phyloP scores from a whole-genome alignment of 2,888 invertebrate genomes.

The Polymixis lichenea region DNA sequence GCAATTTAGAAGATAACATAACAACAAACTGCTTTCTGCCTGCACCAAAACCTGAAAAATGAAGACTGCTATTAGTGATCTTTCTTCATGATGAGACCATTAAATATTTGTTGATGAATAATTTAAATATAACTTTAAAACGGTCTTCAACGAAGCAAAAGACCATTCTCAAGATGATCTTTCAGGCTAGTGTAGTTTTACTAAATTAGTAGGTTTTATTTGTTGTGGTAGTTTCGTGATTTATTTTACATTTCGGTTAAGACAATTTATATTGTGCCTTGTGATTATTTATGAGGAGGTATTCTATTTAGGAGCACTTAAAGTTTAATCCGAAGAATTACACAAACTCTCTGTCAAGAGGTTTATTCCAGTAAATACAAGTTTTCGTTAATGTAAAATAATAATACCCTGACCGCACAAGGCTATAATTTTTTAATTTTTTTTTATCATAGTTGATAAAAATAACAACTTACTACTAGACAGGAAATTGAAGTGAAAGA shows the following conservation, averaged over 20 bases:
- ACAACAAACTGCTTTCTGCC: neutral
- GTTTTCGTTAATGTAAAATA: too few species aligned
- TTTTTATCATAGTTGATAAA: neutral
- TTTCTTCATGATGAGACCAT: constrained; percentile 2
- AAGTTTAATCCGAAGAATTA: neutral
- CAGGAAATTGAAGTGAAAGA: neutral
- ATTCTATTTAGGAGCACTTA: neutral
- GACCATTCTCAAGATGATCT: neutral
- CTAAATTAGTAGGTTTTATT: constrained; percentile 34
- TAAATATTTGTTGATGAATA: neutral
- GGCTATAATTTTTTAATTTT: too few species aligned
- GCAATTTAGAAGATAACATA: neutral
- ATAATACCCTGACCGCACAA: too few species aligned
- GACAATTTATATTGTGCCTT: constrained; percentile 13
- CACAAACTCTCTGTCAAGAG: too few species aligned
- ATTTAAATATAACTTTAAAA: neutral
- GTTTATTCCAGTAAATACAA: too few species aligned
- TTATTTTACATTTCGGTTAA: constrained; percentile 1
- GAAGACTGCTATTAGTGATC: neutral
- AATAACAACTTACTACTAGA: too few species aligned
- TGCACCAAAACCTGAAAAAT: constrained; percentile 7
- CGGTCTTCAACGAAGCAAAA: neutral
- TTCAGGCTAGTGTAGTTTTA: neutral
- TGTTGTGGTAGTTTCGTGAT: constrained; percentile 12
- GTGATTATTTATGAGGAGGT: neutral